Conservation (phyloP, 2,113 vertebrate genomes). For the Theristicus caerulescens region DNA sequence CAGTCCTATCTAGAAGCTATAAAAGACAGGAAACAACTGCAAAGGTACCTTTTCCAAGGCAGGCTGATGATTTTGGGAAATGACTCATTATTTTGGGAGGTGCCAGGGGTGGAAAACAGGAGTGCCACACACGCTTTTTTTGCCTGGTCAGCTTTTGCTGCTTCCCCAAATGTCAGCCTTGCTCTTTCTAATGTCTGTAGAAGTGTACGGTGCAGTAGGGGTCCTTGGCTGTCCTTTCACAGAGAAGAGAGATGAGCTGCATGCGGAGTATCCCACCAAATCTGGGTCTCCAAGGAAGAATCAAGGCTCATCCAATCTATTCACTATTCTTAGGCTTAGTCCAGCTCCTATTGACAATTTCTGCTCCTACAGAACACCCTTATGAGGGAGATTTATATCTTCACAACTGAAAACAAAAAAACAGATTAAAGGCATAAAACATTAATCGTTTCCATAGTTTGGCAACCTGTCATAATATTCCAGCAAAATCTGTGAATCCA, state of each 20-base stretch:
- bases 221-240: neutral
- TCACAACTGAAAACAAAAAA: neutral
- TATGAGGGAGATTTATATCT: neutral
- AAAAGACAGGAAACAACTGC: neutral
- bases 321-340: neutral
- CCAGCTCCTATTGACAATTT: neutral
- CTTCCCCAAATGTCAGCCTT: neutral
- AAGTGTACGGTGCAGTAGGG: neutral
- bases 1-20: neutral
- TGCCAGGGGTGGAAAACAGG: neutral
- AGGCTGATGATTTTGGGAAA: neutral
- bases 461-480: neutral
- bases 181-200: neutral
- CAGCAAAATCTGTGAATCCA: neutral
- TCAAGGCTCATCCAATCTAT: neutral
- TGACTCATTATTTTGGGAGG: neutral
- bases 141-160: neutral
- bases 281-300: neutral
- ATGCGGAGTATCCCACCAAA: neutral
- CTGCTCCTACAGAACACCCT: neutral
- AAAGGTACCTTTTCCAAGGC: neutral
- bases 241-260: neutral
- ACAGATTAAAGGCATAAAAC: neutral
- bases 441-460: fast-evolving
- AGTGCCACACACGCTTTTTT: neutral